phyloP scores from a whole-genome alignment of 2,113 vertebrate genomes.

The Conger conger region DNA sequence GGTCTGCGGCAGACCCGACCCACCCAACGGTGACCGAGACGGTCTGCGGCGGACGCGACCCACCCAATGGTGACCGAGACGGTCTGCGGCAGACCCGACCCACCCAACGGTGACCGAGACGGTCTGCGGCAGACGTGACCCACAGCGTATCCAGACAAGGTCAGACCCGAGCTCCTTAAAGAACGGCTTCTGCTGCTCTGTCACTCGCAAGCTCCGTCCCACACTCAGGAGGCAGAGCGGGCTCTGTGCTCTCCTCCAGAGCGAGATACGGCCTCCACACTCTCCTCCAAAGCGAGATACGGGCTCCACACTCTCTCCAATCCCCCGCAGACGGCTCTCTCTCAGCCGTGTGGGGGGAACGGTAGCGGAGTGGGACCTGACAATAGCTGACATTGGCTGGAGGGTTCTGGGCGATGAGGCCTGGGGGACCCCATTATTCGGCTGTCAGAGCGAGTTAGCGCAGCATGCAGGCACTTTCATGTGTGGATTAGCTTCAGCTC shows the following conservation, averaged over 20 bases:
- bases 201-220: too few relatives aligned
- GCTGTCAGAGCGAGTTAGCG: conserved; percentile 78
- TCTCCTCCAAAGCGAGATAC: conserved; percentile 53
- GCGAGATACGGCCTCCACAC: conserved; percentile 60
- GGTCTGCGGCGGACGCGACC: too few relatives aligned
- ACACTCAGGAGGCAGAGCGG: too few relatives aligned
- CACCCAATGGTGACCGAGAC: too few relatives aligned
- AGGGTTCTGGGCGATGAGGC: conserved; percentile 62
- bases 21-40: too few relatives aligned
- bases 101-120: too few relatives aligned
- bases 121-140: too few relatives aligned
- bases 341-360: conserved; percentile 65
- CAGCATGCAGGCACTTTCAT: conserved; percentile 76
- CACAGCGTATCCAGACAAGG: too few relatives aligned
- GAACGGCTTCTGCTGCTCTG: too few relatives aligned
- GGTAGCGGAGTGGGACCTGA: conserved; percentile 62
- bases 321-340: conserved; percentile 62
- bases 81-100: too few relatives aligned
- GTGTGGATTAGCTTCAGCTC: conserved; percentile 80
- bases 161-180: too few relatives aligned
- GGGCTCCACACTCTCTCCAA: conserved; percentile 60
- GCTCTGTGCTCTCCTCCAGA: conserved; percentile 58
- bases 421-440: conserved; percentile 71
- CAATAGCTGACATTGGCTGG: conserved; percentile 76
- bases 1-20: too few relatives aligned